These are phyloP conservation scores for Patella vulgata DNA, from an alignment of 1,140 invertebrate genomes.

Conservation along the genomic window DNA sequence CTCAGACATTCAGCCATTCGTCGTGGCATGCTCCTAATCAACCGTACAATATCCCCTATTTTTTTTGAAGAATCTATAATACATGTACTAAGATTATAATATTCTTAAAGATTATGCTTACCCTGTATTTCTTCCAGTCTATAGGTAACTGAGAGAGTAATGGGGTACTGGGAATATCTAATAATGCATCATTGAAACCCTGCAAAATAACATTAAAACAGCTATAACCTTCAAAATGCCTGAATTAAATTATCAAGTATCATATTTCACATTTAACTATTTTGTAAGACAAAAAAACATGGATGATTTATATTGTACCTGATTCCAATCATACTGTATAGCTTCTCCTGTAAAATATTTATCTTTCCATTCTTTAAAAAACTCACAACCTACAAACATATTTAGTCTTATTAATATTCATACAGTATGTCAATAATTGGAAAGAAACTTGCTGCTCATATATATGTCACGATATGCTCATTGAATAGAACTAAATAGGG, in stretches of 20 bases:
- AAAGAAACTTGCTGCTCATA: no score
- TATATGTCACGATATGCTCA: no score
- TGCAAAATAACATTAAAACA: conserved; percentile 56
- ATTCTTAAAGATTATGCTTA: conserved; percentile 65
- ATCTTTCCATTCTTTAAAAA: conserved; percentile 80
- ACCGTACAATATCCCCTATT: no score
- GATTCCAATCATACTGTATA: conserved; percentile 82
- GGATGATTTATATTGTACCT: conserved; percentile 62
- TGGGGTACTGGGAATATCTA: conserved; percentile 76
- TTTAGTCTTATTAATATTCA: no score
- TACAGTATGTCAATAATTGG: no score
- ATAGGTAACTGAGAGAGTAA: conserved; percentile 73
- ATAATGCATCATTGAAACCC: conserved; percentile 75
- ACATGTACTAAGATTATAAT: no score
- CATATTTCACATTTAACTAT: no score
- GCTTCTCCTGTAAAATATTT: conserved; percentile 77
- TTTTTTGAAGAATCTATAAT: no score
- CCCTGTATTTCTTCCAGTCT: conserved; percentile 80
- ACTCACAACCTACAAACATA: conserved; percentile 76
- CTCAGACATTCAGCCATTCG: no score
- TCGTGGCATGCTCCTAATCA: no score
- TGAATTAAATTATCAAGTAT: background rate
- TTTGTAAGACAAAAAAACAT: no score
- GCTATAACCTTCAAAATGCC: background rate
- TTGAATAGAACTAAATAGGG: no score